Conservation (phyloP, 2,888 invertebrate genomes). For the Microchrysa polita region DNA sequence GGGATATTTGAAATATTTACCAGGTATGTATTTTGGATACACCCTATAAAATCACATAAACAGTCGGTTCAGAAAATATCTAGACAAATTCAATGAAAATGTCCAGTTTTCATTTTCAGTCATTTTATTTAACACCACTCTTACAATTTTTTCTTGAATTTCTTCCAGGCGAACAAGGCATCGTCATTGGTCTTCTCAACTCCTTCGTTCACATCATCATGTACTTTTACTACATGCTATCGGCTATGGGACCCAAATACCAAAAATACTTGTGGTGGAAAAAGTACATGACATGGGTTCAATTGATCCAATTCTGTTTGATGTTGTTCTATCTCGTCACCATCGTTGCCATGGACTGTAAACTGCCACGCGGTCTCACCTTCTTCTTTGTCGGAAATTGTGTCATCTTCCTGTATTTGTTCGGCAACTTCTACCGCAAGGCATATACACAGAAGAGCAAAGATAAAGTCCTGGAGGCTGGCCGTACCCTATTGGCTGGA, state of each 20-base stretch:
- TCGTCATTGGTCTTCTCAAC: constrained; percentile 66
- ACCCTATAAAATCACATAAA: too few species aligned
- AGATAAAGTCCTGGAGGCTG: constrained; percentile 50
- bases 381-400: constrained; percentile 69
- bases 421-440: constrained; percentile 69
- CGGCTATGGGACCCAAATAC: constrained; percentile 66
- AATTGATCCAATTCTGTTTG: constrained; percentile 71
- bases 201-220: constrained; percentile 67
- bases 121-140: background rate
- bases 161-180: constrained; percentile 63
- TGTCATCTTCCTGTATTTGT: constrained; percentile 69
- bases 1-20: constrained; percentile 81
- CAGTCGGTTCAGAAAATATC: too few species aligned
- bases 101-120: background rate
- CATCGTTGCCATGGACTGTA: constrained; percentile 67
- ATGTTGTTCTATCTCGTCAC: constrained; percentile 71
- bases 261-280: constrained; percentile 68
- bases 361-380: constrained; percentile 67
- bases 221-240: constrained; percentile 67
- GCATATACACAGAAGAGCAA: constrained; percentile 63
- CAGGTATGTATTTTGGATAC: constrained; percentile 70
- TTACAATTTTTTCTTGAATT: background rate
- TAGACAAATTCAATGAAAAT: too few species aligned
- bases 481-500: constrained; percentile 54
- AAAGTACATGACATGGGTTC: constrained; percentile 67